Percentiles rank a stretch among this genome's conserved stretches.
These are phyloP conservation scores for Ctenoplectra terminalis DNA, from an alignment of 1,140 invertebrate species.

Conservation along the genomic window DNA sequence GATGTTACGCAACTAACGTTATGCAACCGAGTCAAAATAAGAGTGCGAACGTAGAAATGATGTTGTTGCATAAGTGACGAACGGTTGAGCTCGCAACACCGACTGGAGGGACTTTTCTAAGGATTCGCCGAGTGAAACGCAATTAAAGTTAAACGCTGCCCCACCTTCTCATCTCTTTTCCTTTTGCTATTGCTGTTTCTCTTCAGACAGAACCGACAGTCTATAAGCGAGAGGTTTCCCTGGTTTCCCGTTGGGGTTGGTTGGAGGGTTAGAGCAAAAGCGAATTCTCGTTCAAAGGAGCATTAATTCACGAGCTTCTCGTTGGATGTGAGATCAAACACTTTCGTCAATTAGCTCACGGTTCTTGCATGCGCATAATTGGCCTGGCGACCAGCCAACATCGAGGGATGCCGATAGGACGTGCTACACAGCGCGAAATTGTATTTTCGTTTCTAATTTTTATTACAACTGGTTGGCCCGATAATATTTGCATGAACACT, in stretches of 20 bases:
- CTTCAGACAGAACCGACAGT: slow-evolving; percentile 70
- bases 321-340: slow-evolving; percentile 75
- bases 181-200: slow-evolving; percentile 57
- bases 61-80: slow-evolving; percentile 73
- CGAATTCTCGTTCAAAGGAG: slow-evolving; percentile 71
- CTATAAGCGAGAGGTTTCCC: slow-evolving; percentile 76
- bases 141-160: slow-evolving; percentile 79
- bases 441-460: slow-evolving; percentile 14
- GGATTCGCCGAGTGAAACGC: slow-evolving; percentile 74
- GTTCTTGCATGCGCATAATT: slow-evolving; percentile 63
- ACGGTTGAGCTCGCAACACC: slow-evolving; percentile 66
- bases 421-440: neutral
- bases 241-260: slow-evolving; percentile 61
- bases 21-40: slow-evolving; percentile 33
- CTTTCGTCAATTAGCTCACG: slow-evolving; percentile 73
- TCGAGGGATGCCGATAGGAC: slow-evolving; percentile 39
- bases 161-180: slow-evolving; percentile 23
- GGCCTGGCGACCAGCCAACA: slow-evolving; percentile 53
- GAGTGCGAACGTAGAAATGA: slow-evolving; percentile 65
- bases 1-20: slow-evolving; percentile 23
- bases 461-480: neutral
- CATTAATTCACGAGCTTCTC: slow-evolving; percentile 75
- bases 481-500: too few relatives aligned
- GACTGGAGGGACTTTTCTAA: slow-evolving; percentile 67
- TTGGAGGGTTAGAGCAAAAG: slow-evolving; percentile 58